phyloP scores from a whole-genome alignment of 2,888 invertebrate species.

The Zele albiditarsus region DNA sequence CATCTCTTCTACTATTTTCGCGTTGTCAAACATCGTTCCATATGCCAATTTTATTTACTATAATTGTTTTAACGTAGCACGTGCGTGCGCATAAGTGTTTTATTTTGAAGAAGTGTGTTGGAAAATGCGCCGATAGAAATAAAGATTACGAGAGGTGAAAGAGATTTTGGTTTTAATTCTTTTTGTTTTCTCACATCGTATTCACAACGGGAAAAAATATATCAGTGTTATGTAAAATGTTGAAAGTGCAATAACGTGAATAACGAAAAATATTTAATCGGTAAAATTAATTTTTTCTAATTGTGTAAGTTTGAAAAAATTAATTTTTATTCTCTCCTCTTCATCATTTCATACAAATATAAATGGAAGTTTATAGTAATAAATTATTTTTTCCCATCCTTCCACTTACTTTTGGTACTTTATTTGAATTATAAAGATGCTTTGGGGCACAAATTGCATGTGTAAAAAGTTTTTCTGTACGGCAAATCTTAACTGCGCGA shows the following conservation, averaged over 20 bases:
- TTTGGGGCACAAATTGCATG: slow-evolving; percentile 15
- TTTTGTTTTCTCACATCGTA: background rate
- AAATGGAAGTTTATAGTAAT: no score
- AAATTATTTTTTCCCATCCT: slow-evolving; percentile 16
- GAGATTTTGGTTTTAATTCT: background rate
- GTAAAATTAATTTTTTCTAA: no score
- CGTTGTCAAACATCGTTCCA: background rate
- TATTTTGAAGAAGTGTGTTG: slow-evolving; percentile 30
- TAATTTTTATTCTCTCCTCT: no score
- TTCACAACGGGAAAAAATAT: no score
- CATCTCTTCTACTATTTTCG: slow-evolving; percentile 41
- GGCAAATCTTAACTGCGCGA: slow-evolving; percentile 30
- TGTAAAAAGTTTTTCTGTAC: slow-evolving; percentile 32
- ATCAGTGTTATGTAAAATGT: no score
- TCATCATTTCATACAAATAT: no score
- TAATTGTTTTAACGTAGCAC: slow-evolving; percentile 17
- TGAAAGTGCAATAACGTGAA: no score
- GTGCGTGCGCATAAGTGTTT: slow-evolving; percentile 26
- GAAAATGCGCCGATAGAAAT: slow-evolving; percentile 14
- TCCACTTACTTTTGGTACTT: background rate
- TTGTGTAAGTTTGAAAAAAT: no score
- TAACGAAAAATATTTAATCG: no score
- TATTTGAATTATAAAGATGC: slow-evolving; percentile 3
- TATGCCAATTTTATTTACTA: slow-evolving; percentile 8
- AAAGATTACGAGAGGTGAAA: background rate